Evolutionary conservation across 2,797 vertebrate genomes (phyloP).

Genomic region (Chromis chromis): DNA sequence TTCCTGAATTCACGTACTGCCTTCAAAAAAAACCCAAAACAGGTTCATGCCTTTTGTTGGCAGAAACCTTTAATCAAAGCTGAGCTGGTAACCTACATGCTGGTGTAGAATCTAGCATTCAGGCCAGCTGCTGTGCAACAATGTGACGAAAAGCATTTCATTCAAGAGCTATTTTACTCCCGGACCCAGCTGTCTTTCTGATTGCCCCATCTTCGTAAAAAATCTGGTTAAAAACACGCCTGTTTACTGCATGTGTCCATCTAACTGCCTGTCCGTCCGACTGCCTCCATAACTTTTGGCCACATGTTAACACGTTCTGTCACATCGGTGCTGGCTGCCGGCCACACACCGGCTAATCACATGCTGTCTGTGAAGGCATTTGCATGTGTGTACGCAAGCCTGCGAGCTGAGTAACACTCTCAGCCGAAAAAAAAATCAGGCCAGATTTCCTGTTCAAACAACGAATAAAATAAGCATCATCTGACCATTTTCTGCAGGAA

Average conservation of each 20-base stretch:
- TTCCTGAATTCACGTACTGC: no score
- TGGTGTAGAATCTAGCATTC: not conserved
- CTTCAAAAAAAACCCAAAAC: no score
- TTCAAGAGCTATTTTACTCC: slow-evolving; percentile 4
- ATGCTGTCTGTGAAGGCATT: slow-evolving; percentile 28
- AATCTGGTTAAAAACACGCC: slow-evolving; percentile 23
- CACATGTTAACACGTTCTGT: slow-evolving; percentile 31
- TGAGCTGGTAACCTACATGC: slow-evolving; percentile 5
- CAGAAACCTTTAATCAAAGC: slow-evolving; percentile 18
- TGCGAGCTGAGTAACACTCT: slow-evolving; percentile 30
- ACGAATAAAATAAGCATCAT: slow-evolving; percentile 31
- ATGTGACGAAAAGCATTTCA: slow-evolving; percentile 10
- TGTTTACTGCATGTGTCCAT: slow-evolving; percentile 23
- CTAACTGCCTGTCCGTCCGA: slow-evolving; percentile 4
- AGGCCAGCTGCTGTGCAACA: not conserved
- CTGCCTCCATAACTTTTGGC: slow-evolving; percentile 29
- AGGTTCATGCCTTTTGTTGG: no score
- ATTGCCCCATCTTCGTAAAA: slow-evolving; percentile 3
- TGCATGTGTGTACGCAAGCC: slow-evolving; percentile 27
- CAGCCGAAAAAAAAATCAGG: slow-evolving; percentile 1
- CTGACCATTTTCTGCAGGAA: slow-evolving; percentile 41
- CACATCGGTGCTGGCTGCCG: slow-evolving; percentile 38
- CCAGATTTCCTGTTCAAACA: slow-evolving; percentile 8
- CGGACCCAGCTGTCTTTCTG: slow-evolving; percentile 17
- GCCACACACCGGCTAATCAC: slow-evolving; percentile 53